A percentile compares a stretch with the other conserved stretches of the same genome.
These are phyloP conservation scores for Gisinianus flammeolus DNA, from an alignment of 2,888 invertebrate species.

Conservation along the genomic window DNA sequence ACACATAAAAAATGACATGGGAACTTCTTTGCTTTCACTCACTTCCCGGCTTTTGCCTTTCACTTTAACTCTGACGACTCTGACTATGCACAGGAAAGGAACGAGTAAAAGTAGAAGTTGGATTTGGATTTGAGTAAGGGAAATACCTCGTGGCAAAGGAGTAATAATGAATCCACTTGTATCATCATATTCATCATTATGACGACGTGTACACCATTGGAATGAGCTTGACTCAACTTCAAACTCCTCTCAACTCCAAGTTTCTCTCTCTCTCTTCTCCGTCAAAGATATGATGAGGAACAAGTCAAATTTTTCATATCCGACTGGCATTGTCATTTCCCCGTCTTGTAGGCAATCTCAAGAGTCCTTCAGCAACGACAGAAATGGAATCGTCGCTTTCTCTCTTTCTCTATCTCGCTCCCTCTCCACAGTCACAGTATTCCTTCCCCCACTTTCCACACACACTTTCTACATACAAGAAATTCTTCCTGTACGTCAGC, in stretches of 20 bases:
- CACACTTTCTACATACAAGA: neutral
- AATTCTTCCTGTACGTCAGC: slow-evolving; percentile 1
- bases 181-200: slow-evolving; percentile 24
- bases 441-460: too few species aligned
- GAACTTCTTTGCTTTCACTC: too few species aligned
- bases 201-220: neutral
- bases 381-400: slow-evolving; percentile 44
- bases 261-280: too few species aligned
- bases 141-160: neutral
- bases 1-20: too few species aligned
- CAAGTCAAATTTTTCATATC: slow-evolving; percentile 50
- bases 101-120: too few species aligned
- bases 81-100: too few species aligned
- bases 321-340: slow-evolving; percentile 49
- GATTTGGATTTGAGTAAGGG: too few species aligned
- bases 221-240: neutral
- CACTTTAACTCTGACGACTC: too few species aligned
- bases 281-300: slow-evolving; percentile 20
- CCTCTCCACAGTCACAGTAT: neutral
- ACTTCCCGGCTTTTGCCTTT: too few species aligned
- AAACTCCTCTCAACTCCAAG: neutral
- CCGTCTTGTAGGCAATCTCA: slow-evolving; percentile 39
- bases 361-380: slow-evolving; percentile 46
- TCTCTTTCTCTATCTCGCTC: neutral
- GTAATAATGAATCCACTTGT: slow-evolving; percentile 25